Evolutionary conservation across 2,113 vertebrate species (phyloP), one percentile per base, ranked within the genome.

Genomic region (Hippocampus guttulatus): DNA sequence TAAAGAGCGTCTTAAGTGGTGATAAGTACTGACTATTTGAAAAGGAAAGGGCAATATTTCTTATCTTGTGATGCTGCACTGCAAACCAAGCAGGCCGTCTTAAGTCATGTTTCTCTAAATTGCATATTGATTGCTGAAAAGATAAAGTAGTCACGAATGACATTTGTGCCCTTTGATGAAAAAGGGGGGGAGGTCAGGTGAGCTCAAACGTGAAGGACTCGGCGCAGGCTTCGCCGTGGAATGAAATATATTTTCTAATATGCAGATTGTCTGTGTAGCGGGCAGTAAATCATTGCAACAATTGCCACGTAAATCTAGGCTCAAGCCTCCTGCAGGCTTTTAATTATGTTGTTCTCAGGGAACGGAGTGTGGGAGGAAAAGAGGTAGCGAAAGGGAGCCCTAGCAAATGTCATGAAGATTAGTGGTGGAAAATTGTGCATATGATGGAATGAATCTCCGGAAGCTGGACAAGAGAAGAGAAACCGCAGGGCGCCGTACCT

Each of bases 231-330:
- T 67, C 15, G 51, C 43, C 68, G 60, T 62, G 69, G 71, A 79
- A 73, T 76, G 64, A 81, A 82, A 88, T 87, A 73, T 75, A 77
- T 73, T 79, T 87, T 33, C 71, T 84, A 85, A 87, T 80, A 81
- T 77, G 76, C 75, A 67, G 64, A 80, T 75, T 71, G 62, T 75
- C 78, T 71, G 69, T 75, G 65, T 63, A 69, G 75, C 81, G 76
- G 74, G 76, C 81, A 80, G 80, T 85, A 84, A 88, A 71, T 90
- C 67, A 81, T 85, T 90, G 25, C 84, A 80, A 89, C 79, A 89
- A 77, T 78, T 80, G 78, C 81, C 76, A 85, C 70, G 70, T 77
- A 84, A 88, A 88, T 89, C 84, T 78, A 68, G 74, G 80, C 60
- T 82, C 77, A 81, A 84, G 73, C 79, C 75, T 86, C 81, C 81